Percentiles rank a stretch among this genome's conserved stretches.
These are phyloP conservation scores for Halcyon senegalensis DNA, from an alignment of 2,113 vertebrate genomes.

Conservation along the genomic window DNA sequence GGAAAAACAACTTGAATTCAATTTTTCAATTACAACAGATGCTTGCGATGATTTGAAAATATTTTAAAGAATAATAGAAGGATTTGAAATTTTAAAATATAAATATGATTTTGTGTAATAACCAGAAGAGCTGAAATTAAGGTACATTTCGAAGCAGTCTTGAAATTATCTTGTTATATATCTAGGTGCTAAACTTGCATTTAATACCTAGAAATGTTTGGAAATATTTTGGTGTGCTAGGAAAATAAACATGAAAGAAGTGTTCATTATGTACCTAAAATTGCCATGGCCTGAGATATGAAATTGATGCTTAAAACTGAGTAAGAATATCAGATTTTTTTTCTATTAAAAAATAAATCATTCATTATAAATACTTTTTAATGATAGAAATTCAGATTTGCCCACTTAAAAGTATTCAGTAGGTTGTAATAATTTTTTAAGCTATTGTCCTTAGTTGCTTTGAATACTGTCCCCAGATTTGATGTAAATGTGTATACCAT, in stretches of 20 bases:
- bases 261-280: background rate
- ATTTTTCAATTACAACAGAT: background rate
- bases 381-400: background rate
- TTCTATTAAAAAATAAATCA: background rate
- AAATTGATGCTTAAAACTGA: background rate
- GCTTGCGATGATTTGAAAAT: constrained; percentile 30
- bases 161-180: background rate
- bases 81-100: background rate
- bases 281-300: background rate
- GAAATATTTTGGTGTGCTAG: background rate
- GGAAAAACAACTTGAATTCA: background rate
- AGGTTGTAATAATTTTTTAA: background rate
- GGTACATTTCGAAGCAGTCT: background rate
- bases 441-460: background rate
- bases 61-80: background rate
- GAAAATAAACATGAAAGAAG: background rate
- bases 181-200: background rate
- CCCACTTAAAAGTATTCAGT: background rate
- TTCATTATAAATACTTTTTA: constrained; percentile 4
- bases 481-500: background rate
- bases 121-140: background rate
- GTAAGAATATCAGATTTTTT: background rate
- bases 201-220: constrained; percentile 2
- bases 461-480: background rate
- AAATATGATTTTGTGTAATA: background rate